A percentile compares a stretch with the other conserved stretches of the same genome.
phyloP scores from a whole-genome alignment of 2,888 invertebrate species.

The Drosophila kokeensis region DNA sequence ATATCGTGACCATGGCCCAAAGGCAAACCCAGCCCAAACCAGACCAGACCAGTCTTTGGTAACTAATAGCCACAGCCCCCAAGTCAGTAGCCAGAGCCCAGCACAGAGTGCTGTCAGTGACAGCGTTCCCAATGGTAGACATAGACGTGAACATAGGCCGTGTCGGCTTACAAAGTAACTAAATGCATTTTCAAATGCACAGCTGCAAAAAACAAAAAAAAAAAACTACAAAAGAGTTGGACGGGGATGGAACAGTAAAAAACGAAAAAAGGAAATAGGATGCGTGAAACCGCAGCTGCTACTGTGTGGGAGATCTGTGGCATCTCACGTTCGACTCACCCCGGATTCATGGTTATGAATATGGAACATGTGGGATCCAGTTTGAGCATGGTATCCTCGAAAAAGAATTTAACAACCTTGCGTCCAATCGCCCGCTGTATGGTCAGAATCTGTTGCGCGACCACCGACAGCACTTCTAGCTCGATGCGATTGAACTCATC shows the following conservation, averaged over 20 bases:
- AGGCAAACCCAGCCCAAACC: constrained; percentile 30
- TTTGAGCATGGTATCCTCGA: constrained; percentile 95
- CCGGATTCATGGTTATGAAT: constrained; percentile 98
- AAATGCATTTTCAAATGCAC: constrained; percentile 79
- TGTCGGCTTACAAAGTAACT: constrained; percentile 76
- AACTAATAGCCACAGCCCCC: constrained; percentile 62
- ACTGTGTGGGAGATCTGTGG: constrained; percentile 9
- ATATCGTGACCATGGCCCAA: constrained; percentile 67
- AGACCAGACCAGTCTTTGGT: constrained; percentile 33
- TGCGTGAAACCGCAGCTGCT: constrained; percentile 77
- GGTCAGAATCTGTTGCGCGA: constrained; percentile 96
- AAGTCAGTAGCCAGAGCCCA: constrained; percentile 14
- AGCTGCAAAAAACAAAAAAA: constrained; percentile 39
- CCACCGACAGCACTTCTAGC: constrained; percentile 95
- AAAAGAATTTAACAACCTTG: constrained; percentile 92
- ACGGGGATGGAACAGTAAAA: neutral
- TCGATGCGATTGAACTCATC: constrained; percentile 98
- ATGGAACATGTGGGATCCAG: constrained; percentile 95
- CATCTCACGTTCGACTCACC: constrained; percentile 86
- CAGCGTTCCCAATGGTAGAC: constrained; percentile 28
- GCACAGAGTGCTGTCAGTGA: constrained; percentile 30
- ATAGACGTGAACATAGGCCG: constrained; percentile 49
- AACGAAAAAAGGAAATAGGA: constrained; percentile 15
- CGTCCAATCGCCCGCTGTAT: constrained; percentile 95
- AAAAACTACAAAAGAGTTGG: constrained; percentile 26